phyloP scores from a whole-genome alignment of 2,888 invertebrate genomes.

The Amphimallon solstitiale region DNA sequence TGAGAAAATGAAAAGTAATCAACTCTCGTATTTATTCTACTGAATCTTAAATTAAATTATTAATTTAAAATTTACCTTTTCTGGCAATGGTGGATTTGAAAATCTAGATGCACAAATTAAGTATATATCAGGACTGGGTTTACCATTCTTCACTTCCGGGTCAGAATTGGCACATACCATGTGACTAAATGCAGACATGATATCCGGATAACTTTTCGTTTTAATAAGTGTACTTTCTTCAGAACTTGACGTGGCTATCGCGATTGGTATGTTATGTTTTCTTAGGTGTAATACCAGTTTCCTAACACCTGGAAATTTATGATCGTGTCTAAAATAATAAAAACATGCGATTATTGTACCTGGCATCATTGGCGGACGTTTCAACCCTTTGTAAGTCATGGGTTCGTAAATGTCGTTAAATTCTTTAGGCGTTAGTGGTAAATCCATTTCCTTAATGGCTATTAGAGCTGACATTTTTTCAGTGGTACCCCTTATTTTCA shows the following conservation, averaged over 20 bases:
- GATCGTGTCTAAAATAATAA: neutral
- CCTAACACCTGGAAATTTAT: conserved; percentile 64
- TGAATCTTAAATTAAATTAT: no score
- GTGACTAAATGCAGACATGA: conserved; percentile 68
- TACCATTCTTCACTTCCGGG: conserved; percentile 73
- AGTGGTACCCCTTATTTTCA: conserved; percentile 80
- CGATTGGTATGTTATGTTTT: conserved; percentile 71
- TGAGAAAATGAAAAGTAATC: no score
- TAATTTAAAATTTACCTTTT: conserved; percentile 52
- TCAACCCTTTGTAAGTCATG: conserved; percentile 61
- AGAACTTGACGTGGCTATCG: conserved; percentile 76
- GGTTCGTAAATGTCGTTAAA: conserved; percentile 72
- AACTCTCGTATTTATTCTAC: no score
- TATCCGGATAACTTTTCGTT: conserved; percentile 64
- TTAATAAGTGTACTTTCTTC: conserved; percentile 67
- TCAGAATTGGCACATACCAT: conserved; percentile 70
- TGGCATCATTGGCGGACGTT: conserved; percentile 45
- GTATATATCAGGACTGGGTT: conserved; percentile 78
- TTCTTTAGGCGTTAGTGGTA: conserved; percentile 75
- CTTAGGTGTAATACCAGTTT: conserved; percentile 70
- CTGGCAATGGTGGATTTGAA: conserved; percentile 64
- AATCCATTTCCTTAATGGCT: conserved; percentile 72
- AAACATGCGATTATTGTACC: conserved; percentile 35
- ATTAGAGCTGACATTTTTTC: conserved; percentile 76
- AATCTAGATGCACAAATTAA: conserved; percentile 72